These are phyloP conservation scores for Catagonus wagneri DNA, from an alignment of 2,113 vertebrate genomes.

Conservation along the genomic window DNA sequence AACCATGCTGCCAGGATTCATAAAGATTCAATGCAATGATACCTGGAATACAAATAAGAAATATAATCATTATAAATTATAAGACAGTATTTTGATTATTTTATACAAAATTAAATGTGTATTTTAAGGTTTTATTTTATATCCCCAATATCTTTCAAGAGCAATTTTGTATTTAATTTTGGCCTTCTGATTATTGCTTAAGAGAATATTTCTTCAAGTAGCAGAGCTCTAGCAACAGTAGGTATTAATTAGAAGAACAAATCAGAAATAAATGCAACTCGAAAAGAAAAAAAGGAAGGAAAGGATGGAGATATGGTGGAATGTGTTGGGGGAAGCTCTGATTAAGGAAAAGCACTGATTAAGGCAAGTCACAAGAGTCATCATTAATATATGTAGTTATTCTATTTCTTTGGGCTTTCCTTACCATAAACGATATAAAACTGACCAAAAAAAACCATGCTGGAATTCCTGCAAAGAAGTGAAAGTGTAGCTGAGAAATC, in stretches of 20 bases:
- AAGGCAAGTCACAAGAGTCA: not conserved
- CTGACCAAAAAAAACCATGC: not conserved
- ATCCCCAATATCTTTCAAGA: not conserved
- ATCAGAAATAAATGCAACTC: not conserved
- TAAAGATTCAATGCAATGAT: not conserved
- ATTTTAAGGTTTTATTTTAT: conserved; percentile 24
- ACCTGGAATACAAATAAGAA: not conserved
- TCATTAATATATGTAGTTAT: not conserved
- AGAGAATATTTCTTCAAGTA: not conserved
- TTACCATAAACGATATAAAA: not conserved
- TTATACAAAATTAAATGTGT: conserved; percentile 28
- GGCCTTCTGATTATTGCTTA: not conserved
- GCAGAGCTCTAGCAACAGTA: not conserved
- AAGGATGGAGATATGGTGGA: not conserved
- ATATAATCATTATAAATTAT: not conserved
- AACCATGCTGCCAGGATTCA: not conserved
- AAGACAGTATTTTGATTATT: not conserved
- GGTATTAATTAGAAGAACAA: not conserved
- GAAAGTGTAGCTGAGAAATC: not conserved
- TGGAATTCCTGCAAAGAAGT: not conserved
- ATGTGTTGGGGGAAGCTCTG: not conserved
- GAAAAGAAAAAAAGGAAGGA: not conserved
- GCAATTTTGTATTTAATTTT: not conserved
- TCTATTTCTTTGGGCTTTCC: not conserved
- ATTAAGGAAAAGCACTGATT: not conserved